phyloP scores from a whole-genome alignment of 2,797 vertebrate species.

The Eulemur albifrons region DNA sequence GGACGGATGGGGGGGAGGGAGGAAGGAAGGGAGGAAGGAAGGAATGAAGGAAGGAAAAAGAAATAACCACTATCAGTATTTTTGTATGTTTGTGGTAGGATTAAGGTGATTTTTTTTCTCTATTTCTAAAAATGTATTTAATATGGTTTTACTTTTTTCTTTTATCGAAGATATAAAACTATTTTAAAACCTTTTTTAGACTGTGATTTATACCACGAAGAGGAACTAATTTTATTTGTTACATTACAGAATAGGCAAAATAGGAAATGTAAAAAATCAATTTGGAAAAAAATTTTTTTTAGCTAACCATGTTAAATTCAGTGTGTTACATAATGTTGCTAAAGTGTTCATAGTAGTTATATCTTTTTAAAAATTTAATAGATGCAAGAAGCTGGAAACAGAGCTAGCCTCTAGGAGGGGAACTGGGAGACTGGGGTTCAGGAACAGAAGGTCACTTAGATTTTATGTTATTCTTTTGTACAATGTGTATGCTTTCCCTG shows the following conservation, averaged over 20 bases:
- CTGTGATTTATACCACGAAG: not conserved
- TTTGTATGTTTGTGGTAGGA: not conserved
- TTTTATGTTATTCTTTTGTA: not conserved
- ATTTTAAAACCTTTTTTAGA: not conserved
- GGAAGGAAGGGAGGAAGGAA: too few relatives aligned
- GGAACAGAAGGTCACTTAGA: not conserved
- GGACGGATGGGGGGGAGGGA: too few relatives aligned
- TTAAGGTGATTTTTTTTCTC: not conserved
- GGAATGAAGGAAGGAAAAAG: not conserved
- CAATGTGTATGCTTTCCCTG: not conserved
- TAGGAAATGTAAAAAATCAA: not conserved
- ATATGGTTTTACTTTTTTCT: not conserved
- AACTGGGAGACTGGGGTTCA: not conserved
- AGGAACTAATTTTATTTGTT: not conserved
- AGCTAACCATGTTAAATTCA: not conserved
- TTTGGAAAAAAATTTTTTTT: not conserved
- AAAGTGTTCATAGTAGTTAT: not conserved
- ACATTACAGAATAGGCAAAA: not conserved
- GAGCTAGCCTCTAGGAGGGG: not conserved
- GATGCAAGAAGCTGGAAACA: not conserved
- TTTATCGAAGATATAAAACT: conserved; percentile 24
- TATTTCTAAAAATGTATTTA: conserved; percentile 41
- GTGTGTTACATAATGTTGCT: not conserved
- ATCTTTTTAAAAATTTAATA: not conserved
- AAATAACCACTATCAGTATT: not conserved